Evolutionary conservation across 2,888 invertebrate genomes (phyloP), one percentile per base, ranked within the genome.

Genomic region (Acanthosepion lycidas): DNA sequence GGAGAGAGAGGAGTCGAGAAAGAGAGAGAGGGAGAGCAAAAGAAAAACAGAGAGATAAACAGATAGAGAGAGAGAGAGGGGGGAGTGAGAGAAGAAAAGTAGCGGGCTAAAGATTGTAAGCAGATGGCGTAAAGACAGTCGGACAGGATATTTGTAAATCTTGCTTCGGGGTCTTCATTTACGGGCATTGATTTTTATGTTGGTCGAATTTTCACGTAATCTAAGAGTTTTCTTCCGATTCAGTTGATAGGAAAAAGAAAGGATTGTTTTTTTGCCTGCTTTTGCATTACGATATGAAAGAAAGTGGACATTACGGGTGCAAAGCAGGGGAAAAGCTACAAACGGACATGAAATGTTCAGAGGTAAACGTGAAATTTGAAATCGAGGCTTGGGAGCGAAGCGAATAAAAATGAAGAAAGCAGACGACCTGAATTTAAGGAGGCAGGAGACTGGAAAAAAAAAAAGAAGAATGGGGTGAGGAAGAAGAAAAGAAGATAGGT

Each of bases 131-230:
- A 23, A 64, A 64, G 8, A 64, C 64, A 64, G 64, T 64, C 28
- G 64, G 64, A 64, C 64, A 64, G 64, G 64, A 64, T 64, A 64
- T 64, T 64, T 64, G 64, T 64, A 64, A 64, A 64, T 64, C 64
- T 64, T 23, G 64, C 64, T 64, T 28, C 64, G 28, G 64, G 64
- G 64, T 23, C 23, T 23, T 26, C 28, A 28, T 28, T 64, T 64
- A 64, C 28, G 26, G 64, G 8, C 64, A 64, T 64, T 64, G 26
- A 23, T 23, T 64, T 64, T 64, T 5, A 64, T 64, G 28, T 64
- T 64, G 64, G 26, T 26, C 26, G 64, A 64, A 26, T 64, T 64
- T 64, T 64, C 6, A 26, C 64, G 0, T 64, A 64, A 64, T 64
- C 64, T 64, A 23, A 64, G 26, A 64, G 64, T 0, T 26, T 64